Evolutionary conservation across 1,140 invertebrate species (phyloP), one percentile per base, ranked within the genome.

Genomic region (Drosophila santomea): DNA sequence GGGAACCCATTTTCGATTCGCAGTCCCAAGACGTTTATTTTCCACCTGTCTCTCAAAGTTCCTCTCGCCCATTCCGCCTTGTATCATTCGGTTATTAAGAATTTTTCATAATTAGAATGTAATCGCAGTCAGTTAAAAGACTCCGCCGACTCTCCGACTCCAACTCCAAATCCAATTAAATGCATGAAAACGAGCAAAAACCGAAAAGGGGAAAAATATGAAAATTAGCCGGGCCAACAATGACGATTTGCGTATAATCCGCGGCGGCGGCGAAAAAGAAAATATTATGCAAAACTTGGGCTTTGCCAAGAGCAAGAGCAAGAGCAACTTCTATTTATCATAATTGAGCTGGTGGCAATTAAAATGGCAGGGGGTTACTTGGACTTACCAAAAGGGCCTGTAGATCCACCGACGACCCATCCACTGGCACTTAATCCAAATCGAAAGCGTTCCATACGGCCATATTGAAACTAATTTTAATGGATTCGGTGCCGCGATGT

Each of bases 181-280:
- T 86, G 82, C 82, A 85, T 85, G 81, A 81, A 85, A 83, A 77
- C 68, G 63, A 67, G 14, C 11, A 74, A 77, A 77, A 58, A 62
- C 63, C 56, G 50, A 59, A 69, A 75, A 63, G 54, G 80, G 45
- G 23, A 51, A 68, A 74, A 62, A 55, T 66, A 73, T 62, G 56
- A 79, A 79, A 82, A 83, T 82, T 78, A 82, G 80, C 61, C 41
- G 52, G 20, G 48, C 54, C 56, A 41, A 74, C 61, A 56, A 64
- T 64, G 67, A 72, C 82, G 82, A 86, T 88, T 86, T 86, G 82
- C 82, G 83, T 86, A 86, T 88, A 86, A 86, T 86, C 82, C 82
- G 73, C 43, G 72, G 32, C 59, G 23, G 12, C 23, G 23, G 12
- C 43, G 43, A 39, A n/a, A 38, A 51, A 73, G 35, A n/a, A 38